Base-by-base conservation (phyloP, 2,888 invertebrate species). In the Calliopum simillimum region DNA sequence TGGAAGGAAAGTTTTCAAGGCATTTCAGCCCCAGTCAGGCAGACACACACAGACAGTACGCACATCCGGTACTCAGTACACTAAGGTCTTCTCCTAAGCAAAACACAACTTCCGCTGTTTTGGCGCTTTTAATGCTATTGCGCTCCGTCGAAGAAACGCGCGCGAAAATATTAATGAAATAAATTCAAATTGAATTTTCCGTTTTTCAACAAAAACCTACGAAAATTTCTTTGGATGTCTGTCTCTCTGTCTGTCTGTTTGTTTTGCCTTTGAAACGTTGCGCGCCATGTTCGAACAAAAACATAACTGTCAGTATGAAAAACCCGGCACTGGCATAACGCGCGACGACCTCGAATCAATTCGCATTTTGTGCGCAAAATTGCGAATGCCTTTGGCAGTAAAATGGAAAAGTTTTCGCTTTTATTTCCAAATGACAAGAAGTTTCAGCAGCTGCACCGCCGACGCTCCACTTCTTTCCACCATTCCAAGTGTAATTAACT, bases 151-250 rank as follows among this genome's bases (percentile, higher is more conserved):
- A 11, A 21, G 19, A 51, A 19, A 11, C 19, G 14, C 58, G 47
- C 56, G 33, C 14, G 33, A 46, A 67, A 56, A 67, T 51, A 58
- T 67, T 67, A 58, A 58, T 58, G 47, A 67, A 16, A 67, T 56
- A 55, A 67, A 67, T 67, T 64, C 51, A 67, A 67, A 46, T 67
- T 58, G 56, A 58, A 67, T 58, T 67, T 67, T 67, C 23, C 66
- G 23, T 63, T 63, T 8, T 33, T 47, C 62, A 25, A 47, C 58
- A 47, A 67, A 66, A 58, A 19, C 46, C 25, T 21, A 33, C 46
- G n/a, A 33, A 13, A 47, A 58, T 47, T 67, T 13, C 21, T 58
- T 46, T 53, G 25, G 21, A 16, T 41, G 64, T 53, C 16, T 53
- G 43, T 44, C 5, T 61, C 44, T 46, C 59, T 43, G 59, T 46